Base-by-base conservation (phyloP, 1,140 invertebrate genomes). In the Zophobas atratus region DNA sequence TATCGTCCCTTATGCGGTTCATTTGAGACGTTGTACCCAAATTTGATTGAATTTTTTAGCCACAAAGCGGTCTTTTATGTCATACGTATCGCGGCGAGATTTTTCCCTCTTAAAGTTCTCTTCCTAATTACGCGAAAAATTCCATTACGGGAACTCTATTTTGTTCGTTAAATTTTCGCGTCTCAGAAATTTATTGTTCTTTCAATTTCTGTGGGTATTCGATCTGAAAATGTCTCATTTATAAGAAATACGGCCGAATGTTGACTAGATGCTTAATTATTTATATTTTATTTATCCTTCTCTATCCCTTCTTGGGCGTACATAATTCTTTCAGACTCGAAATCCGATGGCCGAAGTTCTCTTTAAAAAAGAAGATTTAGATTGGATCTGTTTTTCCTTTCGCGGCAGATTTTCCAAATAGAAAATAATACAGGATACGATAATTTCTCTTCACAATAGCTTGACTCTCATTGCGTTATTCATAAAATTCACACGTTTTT, bases 241-340 rank as follows among this genome's bases (percentile, higher is more conserved):
- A 67, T 41, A 67, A 67, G 60, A 67, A 55, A 43, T 73, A 53
- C 51, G 71, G 8, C 55, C 36, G 8, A 32, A 73, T 55, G 49
- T 73, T 73, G 71, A 73, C 71, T 56, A 73, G 55, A 55, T 56
- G 41, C 33, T 73, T 73, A 73, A 73, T 73, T 73, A 73, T 73
- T 73, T 73, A 73, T 73, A 73, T 73, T 73, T 73, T 73, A 73
- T 73, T 73, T 73, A 73, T 73, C 55, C 71, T 34, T 35, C 49
- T 55, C 49, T 55, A 73, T 73, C 71, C 60, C 71, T 73, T 73
- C 71, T 73, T 73, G 51, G 49, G 49, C 41, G 71, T 55, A 73
- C 51, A 73, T 73, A 73, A 73, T 73, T 73, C 71, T 53, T 73
- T 55, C 71, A 56, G 36, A 51, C 55, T 73, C 51, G 49, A 73